A percentile compares a stretch with the other conserved stretches of the same genome.
These are phyloP conservation scores for Pantherophis guttatus DNA, from an alignment of 2,113 vertebrate species.

Conservation along the genomic window DNA sequence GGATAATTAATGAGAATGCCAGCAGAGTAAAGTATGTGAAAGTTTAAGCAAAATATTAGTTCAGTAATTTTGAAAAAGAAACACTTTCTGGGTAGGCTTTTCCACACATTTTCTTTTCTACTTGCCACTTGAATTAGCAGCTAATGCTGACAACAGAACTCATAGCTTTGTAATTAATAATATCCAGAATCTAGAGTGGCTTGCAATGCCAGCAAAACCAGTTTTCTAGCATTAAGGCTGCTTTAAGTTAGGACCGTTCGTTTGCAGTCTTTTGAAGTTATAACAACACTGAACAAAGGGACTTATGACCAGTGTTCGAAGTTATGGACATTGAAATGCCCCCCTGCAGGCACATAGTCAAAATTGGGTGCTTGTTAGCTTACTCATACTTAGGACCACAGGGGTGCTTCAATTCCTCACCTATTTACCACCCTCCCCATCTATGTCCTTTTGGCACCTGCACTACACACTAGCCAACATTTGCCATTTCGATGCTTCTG, in stretches of 20 bases:
- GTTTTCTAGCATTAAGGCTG: not conserved
- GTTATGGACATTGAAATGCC: not conserved
- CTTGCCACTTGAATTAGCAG: not conserved
- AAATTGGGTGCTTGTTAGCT: not conserved
- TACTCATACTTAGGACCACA: not conserved
- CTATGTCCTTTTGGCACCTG: not conserved
- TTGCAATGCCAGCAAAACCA: not conserved
- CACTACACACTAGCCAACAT: not conserved
- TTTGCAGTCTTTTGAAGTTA: not conserved
- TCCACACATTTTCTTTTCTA: not conserved
- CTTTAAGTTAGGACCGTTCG: not conserved
- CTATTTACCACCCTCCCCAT: not conserved
- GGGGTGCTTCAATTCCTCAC: not conserved
- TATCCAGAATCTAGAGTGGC: not conserved
- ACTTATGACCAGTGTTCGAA: not conserved
- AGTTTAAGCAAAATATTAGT: not conserved
- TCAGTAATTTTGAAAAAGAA: not conserved
- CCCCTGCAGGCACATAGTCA: not conserved
- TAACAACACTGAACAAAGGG: not conserved
- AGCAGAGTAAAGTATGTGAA: not conserved
- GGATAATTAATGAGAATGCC: not conserved
- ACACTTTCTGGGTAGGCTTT: not conserved
- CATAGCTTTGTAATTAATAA: not conserved
- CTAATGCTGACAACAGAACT: not conserved
- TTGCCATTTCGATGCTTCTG: not conserved